Conservation (phyloP, 2,113 vertebrate genomes). For the Scomber colias region DNA sequence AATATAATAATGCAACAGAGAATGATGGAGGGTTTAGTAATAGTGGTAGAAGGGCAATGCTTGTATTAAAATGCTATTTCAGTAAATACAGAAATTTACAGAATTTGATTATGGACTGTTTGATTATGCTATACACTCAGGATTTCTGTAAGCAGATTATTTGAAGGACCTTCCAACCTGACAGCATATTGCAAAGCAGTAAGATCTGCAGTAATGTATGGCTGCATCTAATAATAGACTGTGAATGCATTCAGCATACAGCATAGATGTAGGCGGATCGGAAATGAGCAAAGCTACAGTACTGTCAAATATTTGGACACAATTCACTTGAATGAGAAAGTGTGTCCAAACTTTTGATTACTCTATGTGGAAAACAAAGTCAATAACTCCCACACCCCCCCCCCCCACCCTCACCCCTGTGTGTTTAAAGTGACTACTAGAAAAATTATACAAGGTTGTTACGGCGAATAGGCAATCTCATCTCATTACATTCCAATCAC, state of each 20-base stretch:
- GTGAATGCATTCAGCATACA: not conserved
- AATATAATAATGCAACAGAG: not conserved
- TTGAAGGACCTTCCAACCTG: conserved; percentile 1
- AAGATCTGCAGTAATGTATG: not conserved
- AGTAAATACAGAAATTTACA: too few relatives aligned
- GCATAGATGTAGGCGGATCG: not conserved
- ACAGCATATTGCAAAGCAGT: not conserved
- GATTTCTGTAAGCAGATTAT: conserved; percentile 2
- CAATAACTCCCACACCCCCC: too few relatives aligned
- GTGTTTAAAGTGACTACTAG: too few relatives aligned
- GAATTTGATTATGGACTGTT: not conserved
- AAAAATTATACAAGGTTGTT: conserved; percentile 21
- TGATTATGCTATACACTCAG: conserved; percentile 9
- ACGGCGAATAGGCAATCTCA: conserved; percentile 43
- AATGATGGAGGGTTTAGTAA: not conserved
- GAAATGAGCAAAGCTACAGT: conserved; percentile 1
- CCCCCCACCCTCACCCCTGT: too few relatives aligned
- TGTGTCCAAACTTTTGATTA: not conserved
- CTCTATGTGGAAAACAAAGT: too few relatives aligned
- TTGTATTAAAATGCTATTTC: too few relatives aligned
- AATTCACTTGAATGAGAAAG: too few relatives aligned
- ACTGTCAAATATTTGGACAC: too few relatives aligned
- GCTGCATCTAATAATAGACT: not conserved
- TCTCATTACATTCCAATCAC: conserved; percentile 34
- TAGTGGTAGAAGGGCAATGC: too few relatives aligned